These are phyloP conservation scores for Plagodis dolabraria DNA, from an alignment of 2,888 invertebrate species.

Conservation along the genomic window DNA sequence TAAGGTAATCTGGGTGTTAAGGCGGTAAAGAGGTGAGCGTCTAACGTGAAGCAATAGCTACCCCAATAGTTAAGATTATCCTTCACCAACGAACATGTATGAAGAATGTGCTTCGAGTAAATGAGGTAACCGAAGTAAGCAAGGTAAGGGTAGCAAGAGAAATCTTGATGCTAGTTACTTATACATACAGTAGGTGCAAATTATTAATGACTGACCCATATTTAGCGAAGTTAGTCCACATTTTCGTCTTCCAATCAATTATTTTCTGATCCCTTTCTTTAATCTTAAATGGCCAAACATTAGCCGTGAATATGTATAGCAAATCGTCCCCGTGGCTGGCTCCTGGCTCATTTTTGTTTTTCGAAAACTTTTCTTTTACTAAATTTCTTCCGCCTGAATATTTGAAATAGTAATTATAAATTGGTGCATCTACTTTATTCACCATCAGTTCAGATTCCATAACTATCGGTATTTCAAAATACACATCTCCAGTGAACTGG, in stretches of 20 bases:
- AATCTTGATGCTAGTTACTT: no score
- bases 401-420: constrained; percentile 62
- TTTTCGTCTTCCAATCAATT: constrained; percentile 55
- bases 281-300: constrained; percentile 48
- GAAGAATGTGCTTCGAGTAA: no score
- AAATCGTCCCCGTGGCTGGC: constrained; percentile 64
- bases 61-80: no score
- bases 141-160: no score
- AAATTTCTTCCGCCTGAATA: constrained; percentile 60
- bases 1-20: no score
- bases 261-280: constrained; percentile 48
- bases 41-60: no score
- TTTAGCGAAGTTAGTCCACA: constrained; percentile 69
- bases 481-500: constrained; percentile 53
- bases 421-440: constrained; percentile 40
- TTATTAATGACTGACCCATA: constrained; percentile 50
- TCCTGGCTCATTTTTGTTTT: constrained; percentile 45
- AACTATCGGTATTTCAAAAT: constrained; percentile 57
- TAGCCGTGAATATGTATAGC: constrained; percentile 56
- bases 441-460: constrained; percentile 53
- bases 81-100: no score
- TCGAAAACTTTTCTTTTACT: constrained; percentile 45
- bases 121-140: no score
- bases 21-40: no score
- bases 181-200: no score